Conservation (phyloP, 2,113 vertebrate species). For the Cepphus grylle region DNA sequence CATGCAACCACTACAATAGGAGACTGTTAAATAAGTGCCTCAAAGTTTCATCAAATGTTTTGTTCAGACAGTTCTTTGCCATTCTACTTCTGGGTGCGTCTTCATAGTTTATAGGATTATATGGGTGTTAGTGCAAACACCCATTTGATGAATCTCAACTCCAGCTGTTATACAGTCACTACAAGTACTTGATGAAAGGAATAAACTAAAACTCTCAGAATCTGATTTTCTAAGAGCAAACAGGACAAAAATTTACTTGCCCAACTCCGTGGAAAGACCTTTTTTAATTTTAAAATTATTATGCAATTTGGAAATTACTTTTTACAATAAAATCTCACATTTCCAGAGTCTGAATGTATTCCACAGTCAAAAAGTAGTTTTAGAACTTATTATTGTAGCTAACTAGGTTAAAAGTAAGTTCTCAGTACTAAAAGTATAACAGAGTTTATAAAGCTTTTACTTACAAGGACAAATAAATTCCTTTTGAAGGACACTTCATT, state of each 20-base stretch:
- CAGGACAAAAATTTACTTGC: background rate
- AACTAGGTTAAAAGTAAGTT: background rate
- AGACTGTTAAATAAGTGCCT: background rate
- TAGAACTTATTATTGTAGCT: background rate
- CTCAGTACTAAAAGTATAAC: background rate
- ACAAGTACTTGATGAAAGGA: background rate
- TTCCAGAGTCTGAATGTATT: background rate
- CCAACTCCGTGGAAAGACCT: background rate
- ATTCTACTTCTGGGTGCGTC: background rate
- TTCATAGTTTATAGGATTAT: background rate
- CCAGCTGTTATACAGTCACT: conserved; percentile 36
- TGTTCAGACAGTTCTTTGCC: background rate
- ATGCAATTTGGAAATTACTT: background rate
- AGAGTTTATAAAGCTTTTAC: background rate
- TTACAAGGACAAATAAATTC: background rate
- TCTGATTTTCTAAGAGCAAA: background rate
- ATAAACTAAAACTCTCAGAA: background rate
- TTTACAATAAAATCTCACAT: background rate
- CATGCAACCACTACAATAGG: background rate
- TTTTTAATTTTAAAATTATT: background rate
- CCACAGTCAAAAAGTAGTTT: background rate
- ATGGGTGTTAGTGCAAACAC: background rate
- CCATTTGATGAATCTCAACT: conserved; percentile 15
- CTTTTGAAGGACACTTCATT: background rate
- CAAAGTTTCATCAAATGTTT: background rate